Conservation (phyloP, 2,113 vertebrate genomes). For the Charina bottae region DNA sequence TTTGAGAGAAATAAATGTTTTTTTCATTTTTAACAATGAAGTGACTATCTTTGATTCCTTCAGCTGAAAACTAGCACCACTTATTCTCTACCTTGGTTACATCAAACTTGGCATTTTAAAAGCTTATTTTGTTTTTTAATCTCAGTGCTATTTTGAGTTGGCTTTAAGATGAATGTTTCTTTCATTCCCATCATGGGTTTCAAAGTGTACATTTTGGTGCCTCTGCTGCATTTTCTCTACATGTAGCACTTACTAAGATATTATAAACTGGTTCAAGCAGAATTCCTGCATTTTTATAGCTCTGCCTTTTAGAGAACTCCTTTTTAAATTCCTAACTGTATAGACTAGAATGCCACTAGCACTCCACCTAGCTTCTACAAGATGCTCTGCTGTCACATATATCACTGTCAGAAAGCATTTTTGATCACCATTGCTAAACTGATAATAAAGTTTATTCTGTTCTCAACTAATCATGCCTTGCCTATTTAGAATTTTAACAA, state of each 20-base stretch:
- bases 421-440: constrained; percentile 52
- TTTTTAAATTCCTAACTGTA: constrained; percentile 69
- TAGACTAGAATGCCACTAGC: constrained; percentile 60
- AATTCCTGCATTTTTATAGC: constrained; percentile 63
- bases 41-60: constrained; percentile 66
- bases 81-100: constrained; percentile 72
- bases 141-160: constrained; percentile 74
- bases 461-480: constrained; percentile 40
- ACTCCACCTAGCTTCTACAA: constrained; percentile 62
- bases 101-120: constrained; percentile 82
- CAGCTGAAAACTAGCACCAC: constrained; percentile 69
- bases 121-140: constrained; percentile 73
- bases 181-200: constrained; percentile 54
- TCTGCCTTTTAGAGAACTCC: constrained; percentile 59
- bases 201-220: constrained; percentile 47
- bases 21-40: constrained; percentile 56
- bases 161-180: constrained; percentile 64
- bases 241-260: constrained; percentile 64
- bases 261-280: constrained; percentile 70
- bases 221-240: constrained; percentile 59
- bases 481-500: constrained; percentile 34
- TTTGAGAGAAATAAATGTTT: constrained; percentile 22
- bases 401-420: constrained; percentile 57
- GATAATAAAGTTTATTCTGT: constrained; percentile 53
- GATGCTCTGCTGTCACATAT: constrained; percentile 43